These are phyloP conservation scores for Pseudois nayaur DNA, from an alignment of 2,113 vertebrate species.

Conservation along the genomic window DNA sequence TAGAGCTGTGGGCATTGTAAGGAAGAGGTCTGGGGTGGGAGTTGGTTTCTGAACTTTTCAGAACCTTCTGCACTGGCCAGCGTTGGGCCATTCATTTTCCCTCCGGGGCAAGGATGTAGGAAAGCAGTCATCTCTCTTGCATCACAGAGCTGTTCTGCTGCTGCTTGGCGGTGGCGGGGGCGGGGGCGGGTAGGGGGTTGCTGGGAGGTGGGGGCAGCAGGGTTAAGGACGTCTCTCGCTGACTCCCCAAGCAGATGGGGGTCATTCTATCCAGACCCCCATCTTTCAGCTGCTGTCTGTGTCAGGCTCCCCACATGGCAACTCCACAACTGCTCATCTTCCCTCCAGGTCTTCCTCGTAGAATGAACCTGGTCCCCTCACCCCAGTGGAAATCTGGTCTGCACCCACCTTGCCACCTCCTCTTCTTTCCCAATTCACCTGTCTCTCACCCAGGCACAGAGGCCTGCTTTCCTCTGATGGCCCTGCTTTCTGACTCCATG, in stretches of 20 bases:
- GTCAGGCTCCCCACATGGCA: neutral
- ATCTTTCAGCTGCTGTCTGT: too few relatives aligned
- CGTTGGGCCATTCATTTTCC: neutral
- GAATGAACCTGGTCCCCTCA: neutral
- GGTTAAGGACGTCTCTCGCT: neutral
- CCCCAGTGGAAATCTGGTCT: neutral
- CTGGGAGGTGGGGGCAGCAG: neutral
- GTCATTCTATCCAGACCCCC: neutral
- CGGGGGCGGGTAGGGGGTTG: accelerated
- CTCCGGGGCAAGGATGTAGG: neutral
- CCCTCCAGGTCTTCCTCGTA: neutral
- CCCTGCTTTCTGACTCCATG: neutral
- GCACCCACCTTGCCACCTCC: neutral
- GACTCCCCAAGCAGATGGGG: neutral
- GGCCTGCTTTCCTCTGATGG: neutral
- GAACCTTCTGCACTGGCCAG: neutral
- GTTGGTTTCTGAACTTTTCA: neutral
- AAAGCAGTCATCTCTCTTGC: neutral
- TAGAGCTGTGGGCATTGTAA: neutral
- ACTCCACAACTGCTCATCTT: neutral
- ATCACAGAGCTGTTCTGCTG: neutral
- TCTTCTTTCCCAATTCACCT: neutral
- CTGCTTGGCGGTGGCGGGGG: neutral
- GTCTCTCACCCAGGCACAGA: neutral
- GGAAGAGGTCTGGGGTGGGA: neutral